Evolutionary conservation across 2,113 vertebrate species (phyloP).

Genomic region (Semicossyphus pulcher): DNA sequence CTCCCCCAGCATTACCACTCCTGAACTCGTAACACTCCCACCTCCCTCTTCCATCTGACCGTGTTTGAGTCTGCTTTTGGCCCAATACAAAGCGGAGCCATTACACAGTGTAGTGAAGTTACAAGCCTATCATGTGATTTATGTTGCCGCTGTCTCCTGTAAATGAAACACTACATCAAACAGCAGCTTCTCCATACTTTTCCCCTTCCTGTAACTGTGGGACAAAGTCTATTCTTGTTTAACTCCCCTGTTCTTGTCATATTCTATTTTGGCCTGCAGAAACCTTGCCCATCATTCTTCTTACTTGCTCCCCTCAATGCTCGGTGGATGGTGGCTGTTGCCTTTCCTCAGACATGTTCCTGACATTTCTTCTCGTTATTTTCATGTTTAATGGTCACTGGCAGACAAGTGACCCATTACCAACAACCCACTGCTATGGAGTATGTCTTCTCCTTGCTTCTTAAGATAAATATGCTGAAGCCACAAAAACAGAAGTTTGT

Average conservation of each 20-base stretch:
- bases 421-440: background rate
- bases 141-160: background rate
- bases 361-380: background rate
- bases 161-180: no score
- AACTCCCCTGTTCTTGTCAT: no score
- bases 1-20: background rate
- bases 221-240: background rate
- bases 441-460: background rate
- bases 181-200: no score
- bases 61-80: background rate
- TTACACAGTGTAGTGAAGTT: no score
- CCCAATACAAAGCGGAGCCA: no score
- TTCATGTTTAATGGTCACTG: background rate
- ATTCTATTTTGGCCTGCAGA: background rate
- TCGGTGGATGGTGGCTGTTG: background rate
- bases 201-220: background rate
- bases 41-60: background rate
- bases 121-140: no score
- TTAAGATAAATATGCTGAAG: background rate
- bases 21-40: background rate
- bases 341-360: background rate
- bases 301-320: background rate
- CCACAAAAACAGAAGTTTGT: no score
- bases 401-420: background rate
- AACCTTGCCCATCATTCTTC: background rate